phyloP scores from a whole-genome alignment of 2,888 invertebrate genomes.

The Conus canariensis region DNA sequence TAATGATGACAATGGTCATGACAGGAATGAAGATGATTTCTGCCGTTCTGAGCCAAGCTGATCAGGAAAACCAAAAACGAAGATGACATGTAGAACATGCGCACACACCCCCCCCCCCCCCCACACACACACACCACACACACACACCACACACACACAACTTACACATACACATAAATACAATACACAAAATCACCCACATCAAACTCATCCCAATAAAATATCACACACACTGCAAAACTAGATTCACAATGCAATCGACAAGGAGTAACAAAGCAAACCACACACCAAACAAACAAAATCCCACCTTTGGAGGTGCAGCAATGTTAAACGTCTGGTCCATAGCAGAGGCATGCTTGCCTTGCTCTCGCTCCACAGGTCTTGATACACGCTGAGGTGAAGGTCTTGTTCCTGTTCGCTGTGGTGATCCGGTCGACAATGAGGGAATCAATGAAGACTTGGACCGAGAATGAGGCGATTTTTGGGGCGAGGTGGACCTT shows the following conservation, averaged over 20 bases:
- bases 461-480: slow-evolving; percentile 1
- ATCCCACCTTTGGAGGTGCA: slow-evolving; percentile 24
- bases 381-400: neutral
- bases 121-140: too few species aligned
- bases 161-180: too few species aligned
- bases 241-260: too few species aligned
- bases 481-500: neutral
- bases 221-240: too few species aligned
- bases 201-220: too few species aligned
- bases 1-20: neutral
- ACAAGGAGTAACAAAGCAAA: too few species aligned
- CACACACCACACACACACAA: too few species aligned
- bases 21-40: neutral
- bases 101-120: too few species aligned
- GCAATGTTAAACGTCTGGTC: slow-evolving; percentile 20
- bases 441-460: slow-evolving; percentile 1
- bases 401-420: neutral
- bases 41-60: too few species aligned
- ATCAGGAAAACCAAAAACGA: too few species aligned
- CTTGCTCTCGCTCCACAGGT: neutral
- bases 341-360: neutral
- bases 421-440: neutral
- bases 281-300: neutral
- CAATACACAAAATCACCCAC: too few species aligned
- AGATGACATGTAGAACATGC: too few species aligned